Evolutionary conservation across 2,888 invertebrate genomes (phyloP).

Genomic region (Drosophila mayaguana): DNA sequence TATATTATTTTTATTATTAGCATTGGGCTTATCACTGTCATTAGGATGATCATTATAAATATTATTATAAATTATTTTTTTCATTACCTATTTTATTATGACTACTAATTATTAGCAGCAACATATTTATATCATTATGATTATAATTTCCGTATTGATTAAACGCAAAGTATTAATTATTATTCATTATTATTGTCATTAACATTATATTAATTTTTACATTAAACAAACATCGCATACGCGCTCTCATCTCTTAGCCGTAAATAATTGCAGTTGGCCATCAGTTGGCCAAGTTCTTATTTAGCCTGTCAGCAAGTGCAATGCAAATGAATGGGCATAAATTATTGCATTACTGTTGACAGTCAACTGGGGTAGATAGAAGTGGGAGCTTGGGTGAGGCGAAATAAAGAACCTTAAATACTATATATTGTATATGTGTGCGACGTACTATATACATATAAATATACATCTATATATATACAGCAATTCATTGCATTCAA

Average conservation of each 20-base stretch:
- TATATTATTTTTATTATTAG: background rate
- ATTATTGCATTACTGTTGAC: constrained; percentile 73
- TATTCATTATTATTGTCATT: background rate
- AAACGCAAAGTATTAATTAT: no score
- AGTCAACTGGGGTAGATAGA: constrained; percentile 11
- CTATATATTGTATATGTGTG: constrained; percentile 35
- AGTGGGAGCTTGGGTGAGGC: background rate
- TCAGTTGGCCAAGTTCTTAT: constrained; percentile 55
- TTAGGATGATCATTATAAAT: background rate
- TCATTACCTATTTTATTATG: background rate
- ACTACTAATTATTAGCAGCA: background rate
- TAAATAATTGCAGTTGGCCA: constrained; percentile 59
- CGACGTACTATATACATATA: constrained; percentile 8
- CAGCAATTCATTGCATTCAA: constrained; percentile 81
- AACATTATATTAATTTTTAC: background rate
- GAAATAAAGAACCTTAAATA: constrained; percentile 41
- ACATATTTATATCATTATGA: background rate
- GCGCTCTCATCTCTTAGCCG: constrained; percentile 2
- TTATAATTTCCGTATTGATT: background rate
- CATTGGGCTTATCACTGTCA: no score
- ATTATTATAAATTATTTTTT: background rate
- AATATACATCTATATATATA: constrained; percentile 26
- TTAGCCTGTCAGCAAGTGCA: constrained; percentile 58
- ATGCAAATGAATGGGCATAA: constrained; percentile 66
- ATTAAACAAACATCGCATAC: background rate